Evolutionary conservation across 2,113 vertebrate genomes (phyloP).

Genomic region (Silurus glanis): DNA sequence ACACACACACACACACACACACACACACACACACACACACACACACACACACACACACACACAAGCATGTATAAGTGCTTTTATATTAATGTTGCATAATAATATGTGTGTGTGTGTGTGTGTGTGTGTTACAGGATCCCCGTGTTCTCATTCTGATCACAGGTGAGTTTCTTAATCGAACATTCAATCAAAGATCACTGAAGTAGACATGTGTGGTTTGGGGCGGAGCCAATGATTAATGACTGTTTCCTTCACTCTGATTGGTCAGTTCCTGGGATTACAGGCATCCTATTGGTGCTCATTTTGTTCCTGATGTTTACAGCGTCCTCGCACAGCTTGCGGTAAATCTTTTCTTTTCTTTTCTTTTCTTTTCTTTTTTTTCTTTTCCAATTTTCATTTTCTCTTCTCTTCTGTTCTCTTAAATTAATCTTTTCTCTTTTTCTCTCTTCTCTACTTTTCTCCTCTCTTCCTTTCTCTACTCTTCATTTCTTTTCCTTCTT

Average conservation of each 20-base stretch:
- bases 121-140: slow-evolving; percentile 73
- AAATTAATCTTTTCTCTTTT: not conserved
- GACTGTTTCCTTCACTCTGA: slow-evolving; percentile 28
- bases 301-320: slow-evolving; percentile 93
- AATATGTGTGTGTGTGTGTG: slow-evolving; percentile 1
- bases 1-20: slow-evolving; percentile 4
- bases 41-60: slow-evolving; percentile 11
- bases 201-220: not conserved
- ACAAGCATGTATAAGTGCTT: too few relatives aligned
- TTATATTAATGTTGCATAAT: not conserved
- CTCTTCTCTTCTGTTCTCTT: not conserved
- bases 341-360: slow-evolving; percentile 48
- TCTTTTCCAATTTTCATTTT: too few relatives aligned
- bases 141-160: slow-evolving; percentile 82
- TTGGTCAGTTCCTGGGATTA: slow-evolving; percentile 86
- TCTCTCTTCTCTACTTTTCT: not conserved
- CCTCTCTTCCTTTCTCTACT: not conserved
- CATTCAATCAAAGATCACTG: not conserved
- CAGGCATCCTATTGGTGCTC: slow-evolving; percentile 89
- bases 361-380: not conserved
- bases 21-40: slow-evolving; percentile 27
- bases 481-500: too few relatives aligned
- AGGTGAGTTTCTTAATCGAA: slow-evolving; percentile 66
- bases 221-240: not conserved
- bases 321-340: slow-evolving; percentile 87